Evolutionary conservation across 2,888 invertebrate genomes (phyloP).

Genomic region (Opisthograptis luteolata): DNA sequence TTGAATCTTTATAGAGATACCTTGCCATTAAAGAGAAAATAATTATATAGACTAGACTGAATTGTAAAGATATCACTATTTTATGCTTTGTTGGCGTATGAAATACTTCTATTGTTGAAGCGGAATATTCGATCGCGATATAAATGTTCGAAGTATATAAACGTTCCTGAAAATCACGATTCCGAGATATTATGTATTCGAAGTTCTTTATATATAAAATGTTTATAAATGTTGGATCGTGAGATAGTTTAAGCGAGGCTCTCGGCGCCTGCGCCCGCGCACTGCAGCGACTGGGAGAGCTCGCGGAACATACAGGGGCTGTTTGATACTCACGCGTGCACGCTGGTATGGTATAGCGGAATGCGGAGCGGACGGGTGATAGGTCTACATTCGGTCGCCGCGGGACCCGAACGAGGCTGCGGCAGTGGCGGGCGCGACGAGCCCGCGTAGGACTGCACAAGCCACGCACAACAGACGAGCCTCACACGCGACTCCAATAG

Average conservation of each 20-base stretch:
- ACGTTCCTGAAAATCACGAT: constrained; percentile 72
- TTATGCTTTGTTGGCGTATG: constrained; percentile 83
- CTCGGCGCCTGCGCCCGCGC: constrained; percentile 37
- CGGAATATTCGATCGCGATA: constrained; percentile 65
- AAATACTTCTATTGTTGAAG: constrained; percentile 74
- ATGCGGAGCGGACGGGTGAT: neutral
- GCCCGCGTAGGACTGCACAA: constrained; percentile 47
- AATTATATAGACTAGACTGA: constrained; percentile 85
- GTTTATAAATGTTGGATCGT: constrained; percentile 64
- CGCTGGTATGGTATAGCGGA: neutral
- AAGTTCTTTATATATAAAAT: constrained; percentile 69
- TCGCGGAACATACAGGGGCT: neutral
- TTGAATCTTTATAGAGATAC: constrained; percentile 84
- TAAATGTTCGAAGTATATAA: constrained; percentile 60
- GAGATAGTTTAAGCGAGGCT: constrained; percentile 54
- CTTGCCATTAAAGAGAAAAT: constrained; percentile 82
- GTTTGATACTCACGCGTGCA: neutral
- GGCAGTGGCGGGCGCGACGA: constrained; percentile 23
- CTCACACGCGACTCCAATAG: constrained; percentile 73
- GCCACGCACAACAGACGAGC: constrained; percentile 72
- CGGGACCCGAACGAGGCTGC: neutral
- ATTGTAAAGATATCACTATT: constrained; percentile 84
- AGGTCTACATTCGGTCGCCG: neutral
- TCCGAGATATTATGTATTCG: constrained; percentile 65
- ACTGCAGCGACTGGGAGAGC: constrained; percentile 23